Evolutionary conservation across 2,113 vertebrate genomes (phyloP).

Genomic region (Lycaon pictus): DNA sequence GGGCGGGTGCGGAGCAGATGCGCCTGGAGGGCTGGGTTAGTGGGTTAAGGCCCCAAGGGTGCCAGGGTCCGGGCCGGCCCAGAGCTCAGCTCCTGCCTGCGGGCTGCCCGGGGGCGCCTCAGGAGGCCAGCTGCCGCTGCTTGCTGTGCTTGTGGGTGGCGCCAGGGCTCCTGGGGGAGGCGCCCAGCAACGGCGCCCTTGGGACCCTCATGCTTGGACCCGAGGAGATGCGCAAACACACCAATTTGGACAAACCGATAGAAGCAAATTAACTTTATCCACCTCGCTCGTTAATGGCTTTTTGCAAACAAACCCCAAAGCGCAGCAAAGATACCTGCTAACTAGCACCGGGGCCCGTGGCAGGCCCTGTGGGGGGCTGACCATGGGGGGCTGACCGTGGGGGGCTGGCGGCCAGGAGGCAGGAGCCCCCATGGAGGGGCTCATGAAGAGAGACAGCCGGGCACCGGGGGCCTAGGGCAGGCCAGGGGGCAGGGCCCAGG

Average conservation of each 20-base stretch:
- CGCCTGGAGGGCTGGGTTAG: not conserved
- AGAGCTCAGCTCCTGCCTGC: not conserved
- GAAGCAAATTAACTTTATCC: rapidly evolving
- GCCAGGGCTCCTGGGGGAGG: too few relatives aligned
- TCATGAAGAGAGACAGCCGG: too few relatives aligned
- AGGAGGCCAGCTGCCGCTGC: not conserved
- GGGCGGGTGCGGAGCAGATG: not conserved
- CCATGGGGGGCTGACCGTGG: too few relatives aligned
- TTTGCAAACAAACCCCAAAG: not conserved
- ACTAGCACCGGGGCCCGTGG: not conserved
- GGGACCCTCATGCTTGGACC: rapidly evolving
- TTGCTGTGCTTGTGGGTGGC: not conserved
- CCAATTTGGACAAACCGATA: not conserved
- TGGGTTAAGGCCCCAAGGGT: not conserved
- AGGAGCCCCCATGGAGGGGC: too few relatives aligned
- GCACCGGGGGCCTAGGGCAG: not conserved
- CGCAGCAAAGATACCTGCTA: too few relatives aligned
- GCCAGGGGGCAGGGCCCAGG: not conserved
- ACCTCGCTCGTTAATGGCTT: rapidly evolving
- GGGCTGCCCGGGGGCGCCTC: rapidly evolving
- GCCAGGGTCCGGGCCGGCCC: not conserved
- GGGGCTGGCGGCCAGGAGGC: too few relatives aligned
- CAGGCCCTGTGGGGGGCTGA: too few relatives aligned
- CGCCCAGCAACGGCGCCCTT: not conserved
- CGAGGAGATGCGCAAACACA: rapidly evolving